A percentile compares a stretch with the other conserved stretches of the same genome.
phyloP scores from a whole-genome alignment of 1,140 invertebrate genomes.

The Laodelphax striatellus region DNA sequence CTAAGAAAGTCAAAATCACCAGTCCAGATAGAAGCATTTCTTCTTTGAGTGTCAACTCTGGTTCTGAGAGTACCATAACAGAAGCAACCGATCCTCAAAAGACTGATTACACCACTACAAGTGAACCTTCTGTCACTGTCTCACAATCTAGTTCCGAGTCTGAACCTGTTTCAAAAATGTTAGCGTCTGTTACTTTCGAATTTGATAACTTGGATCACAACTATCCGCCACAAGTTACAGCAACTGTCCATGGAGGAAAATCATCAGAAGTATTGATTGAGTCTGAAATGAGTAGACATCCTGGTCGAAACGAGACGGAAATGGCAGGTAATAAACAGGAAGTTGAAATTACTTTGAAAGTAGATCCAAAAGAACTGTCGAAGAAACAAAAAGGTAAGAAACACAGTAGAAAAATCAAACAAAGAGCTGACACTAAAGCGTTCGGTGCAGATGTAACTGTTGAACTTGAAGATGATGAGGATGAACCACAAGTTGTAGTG shows the following conservation, averaged over 20 bases:
- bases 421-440: too few relatives aligned
- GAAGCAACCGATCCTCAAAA: background rate
- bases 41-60: too few relatives aligned
- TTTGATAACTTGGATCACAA: slow-evolving; percentile 1
- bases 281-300: slow-evolving; percentile 4
- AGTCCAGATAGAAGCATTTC: too few relatives aligned
- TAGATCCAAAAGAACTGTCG: background rate
- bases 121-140: too few relatives aligned
- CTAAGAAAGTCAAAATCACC: too few relatives aligned
- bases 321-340: background rate
- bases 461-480: background rate
- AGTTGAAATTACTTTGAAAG: background rate
- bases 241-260: slow-evolving; percentile 5
- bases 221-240: slow-evolving; percentile 1
- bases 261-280: slow-evolving; percentile 7
- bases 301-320: background rate
- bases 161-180: slow-evolving; percentile 3
- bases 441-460: too few relatives aligned
- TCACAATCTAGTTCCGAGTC: background rate
- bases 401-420: too few relatives aligned
- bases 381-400: background rate
- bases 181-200: slow-evolving; percentile 8
- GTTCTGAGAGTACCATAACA: background rate
- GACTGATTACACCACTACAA: too few relatives aligned
- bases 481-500: background rate